Evolutionary conservation across 2,113 vertebrate genomes (phyloP).

Genomic region (Tinamus guttatus): DNA sequence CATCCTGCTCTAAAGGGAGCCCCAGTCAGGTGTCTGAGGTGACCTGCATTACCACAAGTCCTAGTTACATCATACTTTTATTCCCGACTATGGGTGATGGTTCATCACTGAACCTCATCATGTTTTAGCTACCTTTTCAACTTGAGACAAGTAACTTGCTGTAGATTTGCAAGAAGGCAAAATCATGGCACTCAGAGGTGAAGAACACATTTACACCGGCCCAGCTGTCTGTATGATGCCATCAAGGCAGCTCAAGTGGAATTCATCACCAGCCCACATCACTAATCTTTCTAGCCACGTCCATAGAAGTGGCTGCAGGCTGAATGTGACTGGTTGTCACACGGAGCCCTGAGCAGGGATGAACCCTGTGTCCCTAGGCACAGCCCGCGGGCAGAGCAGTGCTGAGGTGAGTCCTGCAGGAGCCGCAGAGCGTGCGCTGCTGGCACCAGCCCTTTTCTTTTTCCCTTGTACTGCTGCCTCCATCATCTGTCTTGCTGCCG

Average conservation of each 20-base stretch:
- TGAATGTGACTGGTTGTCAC: background rate
- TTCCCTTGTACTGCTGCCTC: background rate
- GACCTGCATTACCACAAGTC: background rate
- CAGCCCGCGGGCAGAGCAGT: background rate
- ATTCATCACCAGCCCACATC: background rate
- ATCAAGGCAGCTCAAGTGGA: background rate
- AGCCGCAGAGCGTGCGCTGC: background rate
- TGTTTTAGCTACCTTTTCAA: background rate
- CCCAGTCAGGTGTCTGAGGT: background rate
- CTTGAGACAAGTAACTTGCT: background rate
- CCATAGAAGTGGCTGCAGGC: background rate
- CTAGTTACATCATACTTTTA: background rate
- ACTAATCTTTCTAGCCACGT: background rate
- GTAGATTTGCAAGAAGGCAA: background rate
- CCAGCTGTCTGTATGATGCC: background rate
- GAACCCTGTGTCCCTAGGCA: background rate
- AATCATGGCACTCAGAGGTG: background rate
- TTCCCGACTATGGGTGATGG: background rate
- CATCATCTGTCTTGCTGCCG: background rate
- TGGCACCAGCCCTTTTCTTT: background rate
- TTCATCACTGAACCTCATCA: background rate
- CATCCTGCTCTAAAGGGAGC: background rate
- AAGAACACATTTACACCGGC: background rate
- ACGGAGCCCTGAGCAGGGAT: fast-evolving
- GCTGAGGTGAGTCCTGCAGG: background rate